phyloP scores from a whole-genome alignment of 2,113 vertebrate species.

The Rhinolophus sinicus region DNA sequence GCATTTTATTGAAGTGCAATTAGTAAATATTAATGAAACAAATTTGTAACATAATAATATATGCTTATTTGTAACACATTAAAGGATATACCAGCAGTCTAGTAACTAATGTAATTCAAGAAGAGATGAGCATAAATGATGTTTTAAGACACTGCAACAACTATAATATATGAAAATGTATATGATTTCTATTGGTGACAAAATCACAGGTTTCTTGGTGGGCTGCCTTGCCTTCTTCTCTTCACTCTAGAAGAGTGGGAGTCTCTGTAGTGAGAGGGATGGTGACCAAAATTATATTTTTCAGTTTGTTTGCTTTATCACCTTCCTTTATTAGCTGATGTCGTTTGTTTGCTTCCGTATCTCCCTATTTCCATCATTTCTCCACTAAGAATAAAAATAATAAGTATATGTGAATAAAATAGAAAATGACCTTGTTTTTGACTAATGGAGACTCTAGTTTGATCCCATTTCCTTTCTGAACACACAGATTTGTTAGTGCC shows the following conservation, averaged over 20 bases:
- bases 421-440: background rate
- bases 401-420: constrained; percentile 27
- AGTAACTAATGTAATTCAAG: constrained; percentile 8
- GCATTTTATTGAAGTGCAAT: background rate
- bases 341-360: constrained; percentile 8
- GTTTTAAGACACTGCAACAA: background rate
- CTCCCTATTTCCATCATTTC: background rate
- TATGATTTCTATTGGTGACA: constrained; percentile 18
- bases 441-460: background rate
- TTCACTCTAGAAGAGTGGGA: background rate
- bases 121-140: background rate
- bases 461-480: constrained; percentile 21
- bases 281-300: background rate
- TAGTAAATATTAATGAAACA: constrained; percentile 31
- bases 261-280: background rate
- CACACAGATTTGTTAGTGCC: background rate
- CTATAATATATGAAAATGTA: background rate
- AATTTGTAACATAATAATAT: background rate
- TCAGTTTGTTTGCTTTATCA: constrained; percentile 1
- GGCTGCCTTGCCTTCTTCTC: background rate
- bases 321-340: background rate
- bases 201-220: constrained; percentile 5
- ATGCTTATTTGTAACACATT: background rate
- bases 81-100: background rate
- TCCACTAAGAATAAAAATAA: background rate